Evolutionary conservation across 2,888 invertebrate genomes (phyloP).

Genomic region (Lumbricus terrestris): DNA sequence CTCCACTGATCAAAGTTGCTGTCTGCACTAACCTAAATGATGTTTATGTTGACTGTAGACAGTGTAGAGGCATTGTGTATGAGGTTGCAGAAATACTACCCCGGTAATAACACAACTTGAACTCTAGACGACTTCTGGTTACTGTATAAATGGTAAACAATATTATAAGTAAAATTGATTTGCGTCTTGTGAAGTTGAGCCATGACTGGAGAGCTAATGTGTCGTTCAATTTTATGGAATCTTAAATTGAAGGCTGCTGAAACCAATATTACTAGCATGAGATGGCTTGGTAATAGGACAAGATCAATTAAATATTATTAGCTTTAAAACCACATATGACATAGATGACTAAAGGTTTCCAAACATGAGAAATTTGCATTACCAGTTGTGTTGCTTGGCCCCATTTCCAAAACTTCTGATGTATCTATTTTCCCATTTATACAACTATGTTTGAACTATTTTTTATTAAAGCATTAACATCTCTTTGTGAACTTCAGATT

Average conservation of each 20-base stretch:
- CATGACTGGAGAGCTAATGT: neutral
- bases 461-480: neutral
- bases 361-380: neutral
- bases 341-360: neutral
- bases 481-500: slow-evolving; percentile 53
- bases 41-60: too few relatives aligned
- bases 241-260: neutral
- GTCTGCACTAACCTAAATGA: too few relatives aligned
- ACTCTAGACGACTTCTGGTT: too few relatives aligned
- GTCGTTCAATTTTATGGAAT: neutral
- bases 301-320: neutral
- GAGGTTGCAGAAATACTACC: too few relatives aligned
- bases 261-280: neutral
- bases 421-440: too few relatives aligned
- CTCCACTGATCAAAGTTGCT: too few relatives aligned
- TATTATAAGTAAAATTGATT: too few relatives aligned
- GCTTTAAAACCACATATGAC: neutral
- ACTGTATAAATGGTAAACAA: too few relatives aligned
- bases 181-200: too few relatives aligned
- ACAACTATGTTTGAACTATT: neutral
- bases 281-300: neutral
- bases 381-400: neutral
- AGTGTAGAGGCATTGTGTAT: too few relatives aligned
- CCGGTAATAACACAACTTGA: too few relatives aligned
- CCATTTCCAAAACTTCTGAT: neutral